These are phyloP conservation scores for Catalaphyllia jardinei DNA, from an alignment of 64 coral and sea anemone species.

Conservation along the genomic window DNA sequence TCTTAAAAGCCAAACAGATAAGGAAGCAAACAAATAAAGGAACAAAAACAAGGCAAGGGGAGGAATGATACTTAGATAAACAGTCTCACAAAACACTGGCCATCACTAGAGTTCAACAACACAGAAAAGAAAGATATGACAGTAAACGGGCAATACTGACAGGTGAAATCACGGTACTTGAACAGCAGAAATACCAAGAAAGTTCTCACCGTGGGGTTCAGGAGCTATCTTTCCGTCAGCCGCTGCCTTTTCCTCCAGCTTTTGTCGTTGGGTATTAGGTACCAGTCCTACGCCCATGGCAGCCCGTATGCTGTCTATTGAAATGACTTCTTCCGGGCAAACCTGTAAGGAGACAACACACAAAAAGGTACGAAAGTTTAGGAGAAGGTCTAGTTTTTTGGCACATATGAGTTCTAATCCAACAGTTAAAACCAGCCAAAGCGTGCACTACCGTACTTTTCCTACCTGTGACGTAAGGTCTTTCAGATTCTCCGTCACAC, in stretches of 20 bases:
- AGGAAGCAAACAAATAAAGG: background rate
- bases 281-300: constrained; percentile 65
- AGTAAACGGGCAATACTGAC: no score
- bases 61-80: background rate
- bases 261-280: background rate
- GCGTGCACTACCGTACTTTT: no score
- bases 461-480: constrained; percentile 59
- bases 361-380: background rate
- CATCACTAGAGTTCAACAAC: no score
- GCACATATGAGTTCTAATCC: no score
- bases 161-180: no score
- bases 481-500: constrained; percentile 51
- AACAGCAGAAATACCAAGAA: background rate
- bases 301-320: constrained; percentile 36
- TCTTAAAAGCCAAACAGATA: no score
- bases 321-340: constrained; percentile 29
- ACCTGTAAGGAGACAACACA: background rate
- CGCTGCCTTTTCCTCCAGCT: background rate
- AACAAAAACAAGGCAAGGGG: background rate
- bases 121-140: no score
- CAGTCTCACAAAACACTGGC: no score
- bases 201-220: background rate
- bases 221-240: background rate
- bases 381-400: no score
- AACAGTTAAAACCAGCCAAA: no score